Conservation (phyloP, 2,113 vertebrate species). For the Nyctibius bracteatus region DNA sequence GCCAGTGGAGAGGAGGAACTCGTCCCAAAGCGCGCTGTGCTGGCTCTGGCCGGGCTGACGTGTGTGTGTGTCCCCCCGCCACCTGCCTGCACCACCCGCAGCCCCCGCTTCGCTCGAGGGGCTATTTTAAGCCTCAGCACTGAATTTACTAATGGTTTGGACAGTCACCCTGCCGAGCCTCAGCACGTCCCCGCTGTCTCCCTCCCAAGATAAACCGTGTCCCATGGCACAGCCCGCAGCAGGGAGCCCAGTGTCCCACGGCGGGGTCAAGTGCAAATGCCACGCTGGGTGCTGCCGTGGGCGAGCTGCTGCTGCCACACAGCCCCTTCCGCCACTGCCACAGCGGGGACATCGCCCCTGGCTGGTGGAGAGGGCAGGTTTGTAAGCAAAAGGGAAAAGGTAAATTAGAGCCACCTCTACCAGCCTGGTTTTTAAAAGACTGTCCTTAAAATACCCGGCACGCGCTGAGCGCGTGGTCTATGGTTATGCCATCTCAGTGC, state of each 20-base stretch:
- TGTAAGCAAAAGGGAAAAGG: background rate
- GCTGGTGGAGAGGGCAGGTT: background rate
- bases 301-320: background rate
- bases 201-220: background rate
- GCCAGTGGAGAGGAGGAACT: background rate
- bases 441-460: background rate
- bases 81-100: background rate
- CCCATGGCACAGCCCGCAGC: background rate
- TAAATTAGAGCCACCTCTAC: background rate
- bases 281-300: background rate
- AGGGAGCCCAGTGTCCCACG: background rate
- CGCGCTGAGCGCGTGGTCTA: background rate
- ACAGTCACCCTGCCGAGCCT: background rate
- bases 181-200: background rate
- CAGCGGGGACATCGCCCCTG: background rate
- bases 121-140: background rate
- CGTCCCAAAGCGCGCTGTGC: background rate
- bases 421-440: background rate
- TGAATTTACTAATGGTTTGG: background rate
- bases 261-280: background rate
- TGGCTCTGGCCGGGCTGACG: background rate
- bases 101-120: background rate
- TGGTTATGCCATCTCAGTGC: rapidly evolving
- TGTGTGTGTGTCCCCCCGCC: background rate
- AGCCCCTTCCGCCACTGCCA: background rate